phyloP scores from a whole-genome alignment of 2,113 vertebrate genomes.

The Toxotes jaculatrix region DNA sequence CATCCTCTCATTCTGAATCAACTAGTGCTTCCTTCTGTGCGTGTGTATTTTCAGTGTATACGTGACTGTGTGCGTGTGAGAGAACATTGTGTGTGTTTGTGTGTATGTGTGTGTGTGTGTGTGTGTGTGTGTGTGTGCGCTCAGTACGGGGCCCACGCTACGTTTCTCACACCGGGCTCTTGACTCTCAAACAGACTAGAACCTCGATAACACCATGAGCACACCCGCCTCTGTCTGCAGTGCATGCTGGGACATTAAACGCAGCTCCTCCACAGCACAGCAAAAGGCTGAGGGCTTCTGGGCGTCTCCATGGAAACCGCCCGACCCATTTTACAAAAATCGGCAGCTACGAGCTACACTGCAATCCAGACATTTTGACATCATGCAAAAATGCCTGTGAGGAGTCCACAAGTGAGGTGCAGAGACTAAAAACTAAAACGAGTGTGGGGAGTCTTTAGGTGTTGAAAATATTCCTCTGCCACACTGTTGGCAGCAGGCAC shows the following conservation, averaged over 20 bases:
- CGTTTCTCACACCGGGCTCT: conserved; percentile 44
- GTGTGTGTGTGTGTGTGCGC: conserved; percentile 29
- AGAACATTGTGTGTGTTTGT: conserved; percentile 14
- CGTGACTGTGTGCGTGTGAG: conserved; percentile 35
- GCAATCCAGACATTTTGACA: conserved; percentile 69
- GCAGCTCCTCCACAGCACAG: conserved; percentile 71
- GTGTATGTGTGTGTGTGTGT: conserved; percentile 36
- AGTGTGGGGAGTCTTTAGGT: conserved; percentile 36
- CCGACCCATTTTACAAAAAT: conserved; percentile 73
- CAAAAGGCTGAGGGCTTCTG: conserved; percentile 57
- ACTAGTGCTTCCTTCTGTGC: conserved; percentile 84
- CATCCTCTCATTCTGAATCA: conserved; percentile 80
- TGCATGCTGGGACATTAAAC: conserved; percentile 80
- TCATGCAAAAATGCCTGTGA: conserved; percentile 73
- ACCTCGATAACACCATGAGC: conserved; percentile 69
- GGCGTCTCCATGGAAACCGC: conserved; percentile 54
- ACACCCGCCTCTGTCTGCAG: conserved; percentile 73
- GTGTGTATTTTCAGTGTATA: conserved; percentile 71
- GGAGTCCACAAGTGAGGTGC: conserved; percentile 44
- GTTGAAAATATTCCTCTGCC: conserved; percentile 62
- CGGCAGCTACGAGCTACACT: conserved; percentile 82
- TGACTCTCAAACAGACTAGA: conserved; percentile 38
- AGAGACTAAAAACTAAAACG: conserved; percentile 47
- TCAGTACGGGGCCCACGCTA: conserved; percentile 19
- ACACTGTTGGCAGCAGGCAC: conserved; percentile 56